Evolutionary conservation across 1,140 invertebrate species (phyloP), one percentile per base, ranked within the genome.

Genomic region (Caenorhabditis brenneri): DNA sequence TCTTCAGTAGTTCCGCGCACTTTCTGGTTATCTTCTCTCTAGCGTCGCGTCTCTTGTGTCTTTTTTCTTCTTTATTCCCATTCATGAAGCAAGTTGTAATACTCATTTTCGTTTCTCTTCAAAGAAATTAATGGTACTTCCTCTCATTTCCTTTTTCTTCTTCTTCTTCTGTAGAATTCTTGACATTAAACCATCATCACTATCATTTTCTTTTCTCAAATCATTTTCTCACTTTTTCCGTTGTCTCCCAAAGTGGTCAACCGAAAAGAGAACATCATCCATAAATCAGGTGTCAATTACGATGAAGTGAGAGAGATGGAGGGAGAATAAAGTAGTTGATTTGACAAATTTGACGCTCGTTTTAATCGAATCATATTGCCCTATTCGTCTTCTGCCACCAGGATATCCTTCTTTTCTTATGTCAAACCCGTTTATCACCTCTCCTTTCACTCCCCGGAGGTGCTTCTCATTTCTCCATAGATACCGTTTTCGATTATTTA

Each of bases 1-100:
- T 65, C 65, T 74, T n/a, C n/a, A 74, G 65, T 74, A 74, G 65
- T 74, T 74, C 65, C 36, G 65, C 65, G 65, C 65, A 74, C n/a
- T 74, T 39, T 74, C 65, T 74, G 65, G 65, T 74, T 74, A 42
- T 74, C 53, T 55, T 27, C 24, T 65, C 58, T 65, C 31, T n/a
- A 65, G 33, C 58, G 58, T 65, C 36, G 33, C 31, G n/a, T 19
- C 58, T 65, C 9, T n/a, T n/a, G n/a, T n/a, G n/a, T n/a, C n/a
- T n/a, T 4, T 74, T 31, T 36, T 22, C 15, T 19, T 33, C 31
- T 65, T 36, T 74, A 10, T 74, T 74, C 29, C 33, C 65, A 42
- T 39, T 74, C 65, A 74, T 12, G 15, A 55, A 27, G 19, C 15
- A 33, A 27, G 65, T 74, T 74, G 36, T 74, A 74, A 74, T 42